These are phyloP conservation scores for Pachypsylla venusta DNA, from an alignment of 1,140 invertebrate genomes.

Conservation along the genomic window DNA sequence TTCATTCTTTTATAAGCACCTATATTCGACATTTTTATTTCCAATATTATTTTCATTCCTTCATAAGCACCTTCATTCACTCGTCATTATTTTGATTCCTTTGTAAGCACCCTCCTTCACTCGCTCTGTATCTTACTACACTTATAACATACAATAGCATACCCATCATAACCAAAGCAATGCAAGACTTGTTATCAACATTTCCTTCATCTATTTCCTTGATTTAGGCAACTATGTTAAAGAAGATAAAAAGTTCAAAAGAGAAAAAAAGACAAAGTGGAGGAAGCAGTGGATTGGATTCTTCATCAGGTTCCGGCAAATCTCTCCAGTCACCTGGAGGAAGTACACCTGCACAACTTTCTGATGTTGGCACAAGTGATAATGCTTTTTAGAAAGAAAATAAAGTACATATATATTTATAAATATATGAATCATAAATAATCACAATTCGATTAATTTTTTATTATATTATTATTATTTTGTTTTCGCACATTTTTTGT, in stretches of 20 bases:
- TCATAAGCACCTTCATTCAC: too few species aligned
- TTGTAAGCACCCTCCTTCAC: too few species aligned
- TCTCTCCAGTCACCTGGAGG: constrained; percentile 2
- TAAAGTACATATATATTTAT: too few species aligned
- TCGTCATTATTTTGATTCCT: too few species aligned
- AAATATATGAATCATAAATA: too few species aligned
- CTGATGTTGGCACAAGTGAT: not conserved
- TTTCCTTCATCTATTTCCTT: not conserved
- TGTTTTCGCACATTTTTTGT: not conserved
- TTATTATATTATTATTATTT: not conserved
- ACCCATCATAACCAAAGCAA: constrained; percentile 6
- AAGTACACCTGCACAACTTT: not conserved
- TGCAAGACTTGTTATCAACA: not conserved
- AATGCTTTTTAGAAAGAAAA: constrained; percentile 3
- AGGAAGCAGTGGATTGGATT: not conserved
- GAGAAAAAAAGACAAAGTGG: constrained; percentile 1
- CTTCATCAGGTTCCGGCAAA: not conserved
- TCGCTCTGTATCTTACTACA: too few species aligned
- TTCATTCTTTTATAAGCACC: too few species aligned
- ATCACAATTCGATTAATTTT: not conserved
- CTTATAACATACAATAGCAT: too few species aligned
- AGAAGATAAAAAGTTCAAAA: constrained; percentile 1
- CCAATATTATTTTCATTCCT: too few species aligned
- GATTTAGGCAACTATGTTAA: not conserved
- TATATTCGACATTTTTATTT: too few species aligned